Percentiles rank a stretch among this genome's conserved stretches.
Evolutionary conservation across 2,797 vertebrate species (phyloP).

Genomic region (Oceanodroma leucorhoa): DNA sequence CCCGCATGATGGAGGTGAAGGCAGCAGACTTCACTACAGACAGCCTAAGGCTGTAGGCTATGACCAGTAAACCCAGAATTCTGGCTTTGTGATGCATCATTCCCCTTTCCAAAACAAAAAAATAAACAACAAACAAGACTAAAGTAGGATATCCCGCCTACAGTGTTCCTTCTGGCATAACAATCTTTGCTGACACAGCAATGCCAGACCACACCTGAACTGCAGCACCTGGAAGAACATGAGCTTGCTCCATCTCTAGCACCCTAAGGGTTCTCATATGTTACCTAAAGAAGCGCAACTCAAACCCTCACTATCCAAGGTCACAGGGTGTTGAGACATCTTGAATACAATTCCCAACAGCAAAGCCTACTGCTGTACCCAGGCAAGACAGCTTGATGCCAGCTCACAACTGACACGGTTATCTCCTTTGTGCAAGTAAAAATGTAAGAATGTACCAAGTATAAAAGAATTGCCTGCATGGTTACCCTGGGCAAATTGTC

Average conservation of each 20-base stretch:
- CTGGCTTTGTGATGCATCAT: background rate
- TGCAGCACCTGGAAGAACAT: background rate
- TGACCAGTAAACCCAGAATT: background rate
- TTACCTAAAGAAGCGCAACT: background rate
- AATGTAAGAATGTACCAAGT: background rate
- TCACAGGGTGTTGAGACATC: background rate
- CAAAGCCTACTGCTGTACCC: background rate
- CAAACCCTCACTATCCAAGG: background rate
- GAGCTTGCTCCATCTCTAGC: background rate
- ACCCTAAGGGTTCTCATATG: background rate
- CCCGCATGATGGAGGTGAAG: background rate
- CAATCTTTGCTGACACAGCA: background rate
- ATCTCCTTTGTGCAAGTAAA: background rate
- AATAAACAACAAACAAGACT: background rate
- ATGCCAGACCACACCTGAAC: background rate
- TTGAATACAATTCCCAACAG: background rate
- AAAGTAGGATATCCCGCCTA: background rate
- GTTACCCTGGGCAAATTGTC: background rate
- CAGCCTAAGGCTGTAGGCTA: background rate
- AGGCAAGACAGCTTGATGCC: background rate
- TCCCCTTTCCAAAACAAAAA: background rate
- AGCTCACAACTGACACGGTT: background rate
- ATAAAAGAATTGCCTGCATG: background rate
- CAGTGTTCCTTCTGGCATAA: background rate
- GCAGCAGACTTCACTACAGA: background rate